Percentiles rank a stretch among this genome's conserved stretches.
Evolutionary conservation across 2,888 invertebrate genomes (phyloP).

Genomic region (Pseudococcus viburni): DNA sequence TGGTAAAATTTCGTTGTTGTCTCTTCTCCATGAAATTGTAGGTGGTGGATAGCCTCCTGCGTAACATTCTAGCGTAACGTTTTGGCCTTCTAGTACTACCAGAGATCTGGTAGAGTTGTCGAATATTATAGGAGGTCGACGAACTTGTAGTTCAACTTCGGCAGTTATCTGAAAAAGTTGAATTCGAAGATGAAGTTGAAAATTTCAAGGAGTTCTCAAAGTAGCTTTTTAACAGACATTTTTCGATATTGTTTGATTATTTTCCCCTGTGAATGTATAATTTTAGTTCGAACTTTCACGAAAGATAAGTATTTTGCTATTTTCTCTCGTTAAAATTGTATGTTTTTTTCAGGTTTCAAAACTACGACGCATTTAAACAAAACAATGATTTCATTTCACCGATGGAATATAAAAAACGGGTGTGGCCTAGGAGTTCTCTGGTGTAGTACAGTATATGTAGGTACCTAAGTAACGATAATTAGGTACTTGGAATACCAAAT

Average conservation of each 20-base stretch:
- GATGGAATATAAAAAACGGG: neutral
- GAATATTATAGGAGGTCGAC: conserved; percentile 92
- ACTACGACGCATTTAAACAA: neutral
- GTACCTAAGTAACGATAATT: neutral
- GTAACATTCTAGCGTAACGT: conserved; percentile 88
- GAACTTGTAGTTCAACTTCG: conserved; percentile 86
- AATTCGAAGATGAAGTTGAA: neutral
- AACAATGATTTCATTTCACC: neutral
- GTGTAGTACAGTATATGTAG: neutral
- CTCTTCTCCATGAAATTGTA: conserved; percentile 90
- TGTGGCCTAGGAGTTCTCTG: neutral
- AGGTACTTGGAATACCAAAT: conserved; percentile 1
- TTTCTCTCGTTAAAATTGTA: neutral
- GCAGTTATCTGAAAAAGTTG: conserved; percentile 75
- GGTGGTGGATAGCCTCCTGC: conserved; percentile 90
- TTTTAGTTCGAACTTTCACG: no score
- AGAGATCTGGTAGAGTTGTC: conserved; percentile 92
- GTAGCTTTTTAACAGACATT: neutral
- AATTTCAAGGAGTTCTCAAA: neutral
- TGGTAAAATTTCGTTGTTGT: conserved; percentile 92
- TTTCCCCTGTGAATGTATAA: no score
- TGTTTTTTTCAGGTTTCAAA: conserved; percentile 13
- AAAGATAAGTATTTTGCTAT: no score
- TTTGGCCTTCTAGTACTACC: conserved; percentile 83
- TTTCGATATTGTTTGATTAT: no score